phyloP scores from a whole-genome alignment of 2,888 invertebrate species.

The Drosophila yooni region DNA sequence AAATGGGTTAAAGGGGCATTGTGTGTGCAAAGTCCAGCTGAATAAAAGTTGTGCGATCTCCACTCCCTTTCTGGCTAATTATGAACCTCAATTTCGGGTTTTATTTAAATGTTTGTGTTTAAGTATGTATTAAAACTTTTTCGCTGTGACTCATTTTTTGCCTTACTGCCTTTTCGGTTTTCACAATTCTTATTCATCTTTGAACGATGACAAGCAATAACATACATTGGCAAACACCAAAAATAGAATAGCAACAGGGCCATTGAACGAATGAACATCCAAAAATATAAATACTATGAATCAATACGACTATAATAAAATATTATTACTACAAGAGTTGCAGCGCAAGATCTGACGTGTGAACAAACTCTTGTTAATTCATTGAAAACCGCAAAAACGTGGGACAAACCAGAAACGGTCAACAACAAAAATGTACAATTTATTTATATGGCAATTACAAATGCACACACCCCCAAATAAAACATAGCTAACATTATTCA shows the following conservation, averaged over 20 bases:
- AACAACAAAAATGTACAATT: background rate
- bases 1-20: background rate
- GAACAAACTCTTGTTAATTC: background rate
- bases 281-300: background rate
- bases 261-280: background rate
- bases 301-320: background rate
- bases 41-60: background rate
- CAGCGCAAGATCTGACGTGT: background rate
- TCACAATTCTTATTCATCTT: slow-evolving; percentile 37
- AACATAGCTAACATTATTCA: background rate
- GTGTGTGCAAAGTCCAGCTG: background rate
- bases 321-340: background rate
- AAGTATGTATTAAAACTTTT: background rate
- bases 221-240: background rate
- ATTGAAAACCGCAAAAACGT: slow-evolving; percentile 28
- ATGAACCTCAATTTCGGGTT: background rate
- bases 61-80: background rate
- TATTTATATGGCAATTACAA: background rate
- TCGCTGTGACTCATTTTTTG: slow-evolving; percentile 26
- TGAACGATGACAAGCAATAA: slow-evolving; percentile 12
- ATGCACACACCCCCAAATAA: background rate
- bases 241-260: background rate
- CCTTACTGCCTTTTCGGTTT: slow-evolving; percentile 34
- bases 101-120: background rate
- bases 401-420: background rate